A percentile compares a stretch with the other conserved stretches of the same genome.
Evolutionary conservation across 2,888 invertebrate species (phyloP).

Genomic region (Drosophila putrida): DNA sequence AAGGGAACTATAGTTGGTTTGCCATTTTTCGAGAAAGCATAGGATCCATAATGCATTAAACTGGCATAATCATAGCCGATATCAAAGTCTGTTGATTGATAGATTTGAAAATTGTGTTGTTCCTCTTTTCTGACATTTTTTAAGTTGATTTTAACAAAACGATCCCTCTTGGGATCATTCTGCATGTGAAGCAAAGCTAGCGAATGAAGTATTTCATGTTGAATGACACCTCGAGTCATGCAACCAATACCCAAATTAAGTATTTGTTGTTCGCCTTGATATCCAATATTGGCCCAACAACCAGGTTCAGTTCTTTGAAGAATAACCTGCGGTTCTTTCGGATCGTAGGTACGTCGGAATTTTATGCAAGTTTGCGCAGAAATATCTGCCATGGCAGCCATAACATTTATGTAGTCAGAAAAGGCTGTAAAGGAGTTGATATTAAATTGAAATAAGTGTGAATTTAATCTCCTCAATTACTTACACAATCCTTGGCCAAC

Average conservation of each 20-base stretch:
- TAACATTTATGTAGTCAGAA: conserved; percentile 4
- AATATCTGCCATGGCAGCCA: conserved; percentile 54
- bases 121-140: conserved; percentile 86
- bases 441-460: background rate
- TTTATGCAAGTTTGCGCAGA: conserved; percentile 49
- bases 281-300: conserved; percentile 92
- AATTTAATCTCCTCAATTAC: too few relatives aligned
- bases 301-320: conserved; percentile 83
- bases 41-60: conserved; percentile 91
- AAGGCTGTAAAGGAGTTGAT: conserved; percentile 10
- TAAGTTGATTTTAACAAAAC: conserved; percentile 87
- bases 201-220: conserved; percentile 91
- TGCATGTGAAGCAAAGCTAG: conserved; percentile 92
- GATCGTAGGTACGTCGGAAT: conserved; percentile 36
- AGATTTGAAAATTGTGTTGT: conserved; percentile 89
- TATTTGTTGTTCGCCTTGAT: conserved; percentile 84
- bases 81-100: conserved; percentile 86
- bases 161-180: conserved; percentile 89
- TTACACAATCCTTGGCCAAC: conserved; percentile 44
- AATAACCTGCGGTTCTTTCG: conserved; percentile 14
- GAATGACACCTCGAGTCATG: conserved; percentile 86
- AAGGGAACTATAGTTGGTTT: conserved; percentile 88
- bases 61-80: conserved; percentile 91
- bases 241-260: conserved; percentile 66
- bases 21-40: conserved; percentile 90